Percentiles rank a stretch among this genome's conserved stretches.
Conservation (phyloP, 2,797 vertebrate species). For the Gephyroberyx darwinii region DNA sequence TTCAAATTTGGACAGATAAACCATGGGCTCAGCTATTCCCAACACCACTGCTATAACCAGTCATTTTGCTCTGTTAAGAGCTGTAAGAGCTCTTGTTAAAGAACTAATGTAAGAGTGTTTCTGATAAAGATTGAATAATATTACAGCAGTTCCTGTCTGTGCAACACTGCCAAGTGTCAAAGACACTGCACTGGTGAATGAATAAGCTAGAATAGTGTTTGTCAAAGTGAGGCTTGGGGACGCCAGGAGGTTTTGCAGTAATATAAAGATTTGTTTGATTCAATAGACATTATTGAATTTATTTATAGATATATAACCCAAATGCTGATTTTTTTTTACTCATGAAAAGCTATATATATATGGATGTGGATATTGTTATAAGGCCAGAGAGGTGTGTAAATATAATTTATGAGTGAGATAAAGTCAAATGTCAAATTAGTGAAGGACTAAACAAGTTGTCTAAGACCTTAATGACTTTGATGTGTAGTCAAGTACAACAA, state of each 20-base stretch:
- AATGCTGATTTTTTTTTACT: no score
- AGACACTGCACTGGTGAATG: neutral
- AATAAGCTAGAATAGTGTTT: neutral
- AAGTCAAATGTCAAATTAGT: neutral
- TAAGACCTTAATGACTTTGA: neutral
- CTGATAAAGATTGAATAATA: slow-evolving; percentile 19
- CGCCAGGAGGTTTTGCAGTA: no score
- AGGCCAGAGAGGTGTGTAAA: neutral
- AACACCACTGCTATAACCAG: slow-evolving; percentile 22
- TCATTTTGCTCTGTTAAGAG: slow-evolving; percentile 17
- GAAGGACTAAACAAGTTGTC: neutral
- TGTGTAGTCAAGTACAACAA: no score
- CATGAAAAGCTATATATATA: no score
- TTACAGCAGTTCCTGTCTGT: neutral
- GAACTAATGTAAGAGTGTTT: slow-evolving; percentile 36
- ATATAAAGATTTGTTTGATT: no score
- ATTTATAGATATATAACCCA: no score
- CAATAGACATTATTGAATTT: no score
- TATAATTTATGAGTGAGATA: neutral
- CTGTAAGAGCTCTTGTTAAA: slow-evolving; percentile 23
- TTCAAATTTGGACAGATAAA: slow-evolving; percentile 60
- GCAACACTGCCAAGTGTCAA: neutral
- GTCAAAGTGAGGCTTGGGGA: no score
- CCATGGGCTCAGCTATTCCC: slow-evolving; percentile 48
- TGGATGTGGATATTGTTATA: neutral